Conservation (phyloP, 2,888 invertebrate species). For the Drosophila hamatofila region DNA sequence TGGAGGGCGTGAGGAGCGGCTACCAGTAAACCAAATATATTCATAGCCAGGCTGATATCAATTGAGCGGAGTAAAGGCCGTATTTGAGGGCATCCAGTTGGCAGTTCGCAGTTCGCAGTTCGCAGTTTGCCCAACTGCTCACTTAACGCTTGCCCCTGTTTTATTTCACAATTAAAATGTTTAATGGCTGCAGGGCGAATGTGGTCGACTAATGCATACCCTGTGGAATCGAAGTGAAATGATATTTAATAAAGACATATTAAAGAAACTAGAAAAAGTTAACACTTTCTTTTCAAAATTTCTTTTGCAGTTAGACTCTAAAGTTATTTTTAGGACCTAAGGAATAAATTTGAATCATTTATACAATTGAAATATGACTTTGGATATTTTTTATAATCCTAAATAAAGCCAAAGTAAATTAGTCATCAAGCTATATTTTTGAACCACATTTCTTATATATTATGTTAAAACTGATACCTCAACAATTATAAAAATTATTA, state of each 20-base stretch:
- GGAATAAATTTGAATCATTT: no score
- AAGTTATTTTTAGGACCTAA: no score
- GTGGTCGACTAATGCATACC: neutral
- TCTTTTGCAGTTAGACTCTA: no score
- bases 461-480: no score
- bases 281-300: no score
- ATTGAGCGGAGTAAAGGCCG: conserved; percentile 22
- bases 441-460: no score
- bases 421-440: no score
- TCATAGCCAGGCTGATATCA: conserved; percentile 68
- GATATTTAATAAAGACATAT: no score
- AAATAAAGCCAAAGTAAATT: no score
- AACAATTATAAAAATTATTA: no score
- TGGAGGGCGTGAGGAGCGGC: neutral
- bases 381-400: no score
- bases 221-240: neutral
- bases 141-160: conserved; percentile 51
- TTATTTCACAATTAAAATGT: conserved; percentile 70
- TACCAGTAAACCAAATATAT: conserved; percentile 67
- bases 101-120: neutral
- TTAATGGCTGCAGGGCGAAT: neutral
- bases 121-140: conserved; percentile 43
- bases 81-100: neutral
- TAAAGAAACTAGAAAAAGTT: neutral
- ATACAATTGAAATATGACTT: no score